Evolutionary conservation across 1,140 invertebrate species (phyloP).

Genomic region (Microplitis demolitor): DNA sequence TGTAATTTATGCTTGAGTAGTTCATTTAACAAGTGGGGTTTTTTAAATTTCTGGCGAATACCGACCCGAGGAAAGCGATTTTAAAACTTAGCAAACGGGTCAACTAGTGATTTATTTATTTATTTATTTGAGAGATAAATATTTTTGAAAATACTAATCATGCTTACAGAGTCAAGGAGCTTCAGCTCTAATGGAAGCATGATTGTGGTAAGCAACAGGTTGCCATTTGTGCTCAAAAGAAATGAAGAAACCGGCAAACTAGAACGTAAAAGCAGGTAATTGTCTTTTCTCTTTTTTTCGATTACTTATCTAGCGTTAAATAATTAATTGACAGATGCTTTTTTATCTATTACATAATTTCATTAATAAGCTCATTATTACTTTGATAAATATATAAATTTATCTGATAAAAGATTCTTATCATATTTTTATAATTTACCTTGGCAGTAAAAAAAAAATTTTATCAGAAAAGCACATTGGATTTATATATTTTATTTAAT

Average conservation of each 20-base stretch:
- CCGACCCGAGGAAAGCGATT: neutral
- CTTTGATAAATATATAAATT: too few species aligned
- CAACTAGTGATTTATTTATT: constrained; percentile 12
- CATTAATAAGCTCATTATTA: too few species aligned
- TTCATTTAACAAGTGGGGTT: neutral
- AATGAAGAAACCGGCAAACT: constrained; percentile 73
- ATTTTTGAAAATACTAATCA: constrained; percentile 25
- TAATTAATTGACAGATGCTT: too few species aligned
- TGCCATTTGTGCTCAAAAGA: constrained; percentile 83
- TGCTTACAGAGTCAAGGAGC: constrained; percentile 52
- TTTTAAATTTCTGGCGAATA: neutral
- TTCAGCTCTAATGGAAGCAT: constrained; percentile 69
- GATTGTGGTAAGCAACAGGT: constrained; percentile 88
- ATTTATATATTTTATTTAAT: too few species aligned
- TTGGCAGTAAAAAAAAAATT: neutral
- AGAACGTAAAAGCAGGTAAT: constrained; percentile 82
- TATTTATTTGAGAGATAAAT: constrained; percentile 19
- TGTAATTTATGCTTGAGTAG: neutral
- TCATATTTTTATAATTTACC: too few species aligned
- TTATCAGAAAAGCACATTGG: neutral
- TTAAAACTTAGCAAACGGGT: neutral
- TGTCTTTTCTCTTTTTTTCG: constrained; percentile 20
- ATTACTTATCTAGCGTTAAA: neutral
- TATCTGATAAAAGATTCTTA: too few species aligned
- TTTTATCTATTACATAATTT: neutral